These are phyloP conservation scores for Scatophagus argus DNA, from an alignment of 2,113 vertebrate genomes.

Conservation along the genomic window DNA sequence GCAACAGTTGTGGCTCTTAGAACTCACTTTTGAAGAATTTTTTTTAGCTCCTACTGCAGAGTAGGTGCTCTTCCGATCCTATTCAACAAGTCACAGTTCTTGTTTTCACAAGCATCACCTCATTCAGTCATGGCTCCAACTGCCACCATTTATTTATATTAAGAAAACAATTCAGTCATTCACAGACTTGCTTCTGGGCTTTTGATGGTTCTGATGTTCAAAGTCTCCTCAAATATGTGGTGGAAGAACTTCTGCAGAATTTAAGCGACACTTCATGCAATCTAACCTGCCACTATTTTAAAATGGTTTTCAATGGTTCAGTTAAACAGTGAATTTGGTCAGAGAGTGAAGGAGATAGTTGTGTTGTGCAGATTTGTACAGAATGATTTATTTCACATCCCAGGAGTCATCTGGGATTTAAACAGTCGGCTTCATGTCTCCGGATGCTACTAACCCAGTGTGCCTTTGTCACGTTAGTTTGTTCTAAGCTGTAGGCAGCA, in stretches of 20 bases:
- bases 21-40: too few species aligned
- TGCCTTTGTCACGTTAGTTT: constrained; percentile 4
- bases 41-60: too few species aligned
- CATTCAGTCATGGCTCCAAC: too few species aligned
- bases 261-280: too few species aligned
- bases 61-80: too few species aligned
- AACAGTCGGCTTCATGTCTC: neutral
- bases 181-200: neutral
- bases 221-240: neutral
- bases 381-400: neutral
- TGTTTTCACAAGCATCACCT: too few species aligned
- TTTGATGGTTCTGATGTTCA: too few species aligned
- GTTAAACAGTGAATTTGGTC: neutral
- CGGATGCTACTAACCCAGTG: neutral
- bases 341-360: too few species aligned
- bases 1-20: too few species aligned
- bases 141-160: too few species aligned
- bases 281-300: neutral
- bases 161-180: too few species aligned
- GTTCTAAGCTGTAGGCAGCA: constrained; percentile 1
- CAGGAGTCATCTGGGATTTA: neutral
- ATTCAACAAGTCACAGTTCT: too few species aligned
- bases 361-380: neutral
- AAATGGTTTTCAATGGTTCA: neutral
- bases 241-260: neutral